Evolutionary conservation across 2,113 vertebrate species (phyloP).

Genomic region (Dicentrarchus labrax): DNA sequence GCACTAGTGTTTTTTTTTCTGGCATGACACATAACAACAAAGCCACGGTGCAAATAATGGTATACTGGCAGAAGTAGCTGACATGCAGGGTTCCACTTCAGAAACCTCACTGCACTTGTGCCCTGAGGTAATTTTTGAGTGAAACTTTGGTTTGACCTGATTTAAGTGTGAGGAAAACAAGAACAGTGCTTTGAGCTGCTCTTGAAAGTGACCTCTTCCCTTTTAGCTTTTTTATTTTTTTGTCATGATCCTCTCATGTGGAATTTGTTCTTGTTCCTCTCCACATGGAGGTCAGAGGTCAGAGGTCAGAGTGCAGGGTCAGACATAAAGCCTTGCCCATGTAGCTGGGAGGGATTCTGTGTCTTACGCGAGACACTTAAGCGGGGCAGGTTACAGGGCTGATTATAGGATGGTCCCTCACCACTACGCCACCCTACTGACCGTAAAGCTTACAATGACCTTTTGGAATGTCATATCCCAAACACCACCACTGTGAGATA

Average conservation of each 20-base stretch:
- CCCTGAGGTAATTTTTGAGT: slow-evolving; percentile 55
- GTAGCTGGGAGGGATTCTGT: slow-evolving; percentile 38
- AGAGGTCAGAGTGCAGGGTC: slow-evolving; percentile 45
- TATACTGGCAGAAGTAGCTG: slow-evolving; percentile 48
- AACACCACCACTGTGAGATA: slow-evolving; percentile 62
- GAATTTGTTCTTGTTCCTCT: slow-evolving; percentile 43
- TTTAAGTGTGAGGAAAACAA: slow-evolving; percentile 57
- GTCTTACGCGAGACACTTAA: slow-evolving; percentile 47
- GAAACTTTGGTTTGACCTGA: slow-evolving; percentile 70
- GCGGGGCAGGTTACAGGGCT: slow-evolving; percentile 54
- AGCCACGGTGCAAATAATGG: slow-evolving; percentile 50
- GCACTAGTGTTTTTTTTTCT: slow-evolving; percentile 1
- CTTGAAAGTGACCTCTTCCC: slow-evolving; percentile 66
- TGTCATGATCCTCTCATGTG: slow-evolving; percentile 30
- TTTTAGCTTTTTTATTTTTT: slow-evolving; percentile 15
- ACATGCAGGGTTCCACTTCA: slow-evolving; percentile 65
- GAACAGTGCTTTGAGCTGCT: slow-evolving; percentile 24
- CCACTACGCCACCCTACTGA: slow-evolving; percentile 40
- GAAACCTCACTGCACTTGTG: slow-evolving; percentile 52
- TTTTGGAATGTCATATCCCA: slow-evolving; percentile 69
- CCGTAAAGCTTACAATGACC: slow-evolving; percentile 65
- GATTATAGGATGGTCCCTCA: slow-evolving; percentile 60
- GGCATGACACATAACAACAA: slow-evolving; percentile 47
- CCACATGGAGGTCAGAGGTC: slow-evolving; percentile 51
- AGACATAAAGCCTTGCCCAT: slow-evolving; percentile 24